A percentile compares a stretch with the other conserved stretches of the same genome.
Conservation (phyloP, 2,113 vertebrate species). For the Fulica atra region DNA sequence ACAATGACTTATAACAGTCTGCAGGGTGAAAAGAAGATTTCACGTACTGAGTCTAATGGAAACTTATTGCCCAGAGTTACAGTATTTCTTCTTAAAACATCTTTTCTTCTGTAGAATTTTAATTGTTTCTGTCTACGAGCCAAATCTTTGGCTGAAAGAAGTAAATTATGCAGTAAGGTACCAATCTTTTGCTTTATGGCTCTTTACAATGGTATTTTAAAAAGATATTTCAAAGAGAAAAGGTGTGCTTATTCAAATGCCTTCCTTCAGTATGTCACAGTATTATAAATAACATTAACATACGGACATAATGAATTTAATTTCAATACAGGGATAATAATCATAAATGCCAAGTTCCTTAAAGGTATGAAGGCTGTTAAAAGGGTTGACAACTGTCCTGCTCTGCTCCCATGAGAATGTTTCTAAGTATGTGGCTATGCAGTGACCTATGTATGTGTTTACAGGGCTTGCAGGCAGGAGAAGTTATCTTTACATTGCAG, state of each 20-base stretch:
- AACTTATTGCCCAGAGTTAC: background rate
- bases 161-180: background rate
- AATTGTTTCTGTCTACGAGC: background rate
- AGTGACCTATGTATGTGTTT: background rate
- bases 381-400: background rate
- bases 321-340: background rate
- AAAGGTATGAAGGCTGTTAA: background rate
- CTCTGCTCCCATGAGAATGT: background rate
- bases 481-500: background rate
- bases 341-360: background rate
- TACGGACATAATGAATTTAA: background rate
- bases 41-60: background rate
- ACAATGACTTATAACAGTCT: background rate
- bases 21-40: background rate
- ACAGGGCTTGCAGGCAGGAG: background rate
- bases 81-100: background rate
- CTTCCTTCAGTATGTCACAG: background rate
- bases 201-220: background rate
- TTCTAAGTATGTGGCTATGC: background rate
- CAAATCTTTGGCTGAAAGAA: background rate
- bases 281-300: background rate
- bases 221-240: background rate
- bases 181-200: background rate
- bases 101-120: background rate
- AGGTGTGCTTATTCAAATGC: background rate